Base-by-base conservation (phyloP, 2,797 vertebrate species). In the Fistularia commersonii region DNA sequence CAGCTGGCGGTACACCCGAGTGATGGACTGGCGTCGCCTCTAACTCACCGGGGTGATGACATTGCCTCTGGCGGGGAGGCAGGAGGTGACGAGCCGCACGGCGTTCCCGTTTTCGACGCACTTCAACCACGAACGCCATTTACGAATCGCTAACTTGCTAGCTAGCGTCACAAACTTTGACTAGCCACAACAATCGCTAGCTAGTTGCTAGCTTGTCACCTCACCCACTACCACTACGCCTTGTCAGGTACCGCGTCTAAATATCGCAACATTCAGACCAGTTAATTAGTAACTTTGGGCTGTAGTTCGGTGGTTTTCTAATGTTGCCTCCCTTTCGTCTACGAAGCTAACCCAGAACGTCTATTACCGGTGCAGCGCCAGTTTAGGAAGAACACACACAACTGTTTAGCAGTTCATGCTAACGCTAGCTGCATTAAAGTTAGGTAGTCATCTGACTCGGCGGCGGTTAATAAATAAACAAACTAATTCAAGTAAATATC, bases 101-200 rank as follows among this genome's bases (percentile, higher is more conserved):
- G 5, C 51, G 4, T 37, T 42, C n/a, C 39, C 3, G 23, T 39
- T 13, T 43, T 15, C 56, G 44, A 3, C 56, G 63, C 41, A 57
- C 37, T 51, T 11, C 45, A 66, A 51, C 32, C 10, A 51, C 46
- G 61, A 54, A 51, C 44, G 23, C 23, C 23, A 4, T 23, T 23
- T 23, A 4, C 23, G 23, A 23, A 57, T 0, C 40, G 73, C 72
- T 66, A 77, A 74, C 72, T 50, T 61, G 72, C 74, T 68, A 57
- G 63, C 60, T 64, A 70, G 80, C 83, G 65, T 75, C 70, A 33
- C 70, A 86, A 86, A 87, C 74, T 88, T 88, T 87, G 80, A 86
- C 72, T 68, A 68, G 64, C 44, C 65, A 45, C 44, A 70, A 42
- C 48, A 13, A 51, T 64, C 32, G 64, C 42, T 67, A 71, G 72